phyloP scores from a whole-genome alignment of 2,113 vertebrate species.

The Strigops habroptila region DNA sequence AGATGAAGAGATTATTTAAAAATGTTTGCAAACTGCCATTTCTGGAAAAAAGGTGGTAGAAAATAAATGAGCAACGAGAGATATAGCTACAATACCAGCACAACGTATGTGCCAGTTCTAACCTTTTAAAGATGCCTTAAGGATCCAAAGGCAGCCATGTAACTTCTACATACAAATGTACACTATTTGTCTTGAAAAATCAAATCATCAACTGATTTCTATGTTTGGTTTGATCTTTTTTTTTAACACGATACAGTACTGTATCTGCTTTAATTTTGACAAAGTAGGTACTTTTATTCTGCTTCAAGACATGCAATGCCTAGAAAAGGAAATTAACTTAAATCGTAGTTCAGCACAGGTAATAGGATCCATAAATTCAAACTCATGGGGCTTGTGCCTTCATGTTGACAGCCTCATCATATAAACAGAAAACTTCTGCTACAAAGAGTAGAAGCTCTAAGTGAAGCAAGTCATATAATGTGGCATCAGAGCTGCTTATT shows the following conservation, averaged over 20 bases:
- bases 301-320: neutral
- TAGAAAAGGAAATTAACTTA: neutral
- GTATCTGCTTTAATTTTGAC: slow-evolving; percentile 3
- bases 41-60: neutral
- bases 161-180: neutral
- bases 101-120: neutral
- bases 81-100: neutral
- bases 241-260: neutral
- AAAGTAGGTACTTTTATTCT: neutral
- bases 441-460: neutral
- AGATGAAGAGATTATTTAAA: neutral
- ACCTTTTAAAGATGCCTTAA: slow-evolving; percentile 1
- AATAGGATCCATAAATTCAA: neutral
- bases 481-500: neutral
- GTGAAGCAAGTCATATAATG: neutral
- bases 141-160: neutral
- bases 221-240: neutral
- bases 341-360: neutral
- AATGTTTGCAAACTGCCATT: neutral
- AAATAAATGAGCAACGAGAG: neutral
- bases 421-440: neutral
- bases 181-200: slow-evolving; percentile 1
- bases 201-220: neutral
- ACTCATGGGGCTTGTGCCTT: neutral
- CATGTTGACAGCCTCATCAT: neutral